Percentiles rank a stretch among this genome's conserved stretches.
phyloP scores from a whole-genome alignment of 1,140 invertebrate genomes.

The Latrodectus geometricus region DNA sequence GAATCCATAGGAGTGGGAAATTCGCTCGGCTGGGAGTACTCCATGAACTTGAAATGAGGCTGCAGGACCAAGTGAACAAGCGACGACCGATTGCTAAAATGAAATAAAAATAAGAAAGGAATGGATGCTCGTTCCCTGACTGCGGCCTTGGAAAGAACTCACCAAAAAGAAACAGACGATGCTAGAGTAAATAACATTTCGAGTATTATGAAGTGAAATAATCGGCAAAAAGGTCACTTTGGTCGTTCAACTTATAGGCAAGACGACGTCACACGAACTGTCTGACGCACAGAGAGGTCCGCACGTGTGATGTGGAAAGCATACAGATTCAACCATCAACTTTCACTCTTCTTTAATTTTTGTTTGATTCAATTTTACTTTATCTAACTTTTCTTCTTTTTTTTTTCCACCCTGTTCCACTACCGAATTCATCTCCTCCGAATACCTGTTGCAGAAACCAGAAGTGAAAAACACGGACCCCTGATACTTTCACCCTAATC shows the following conservation, averaged over 20 bases:
- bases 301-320: not conserved
- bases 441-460: too few species aligned
- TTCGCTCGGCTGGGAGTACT: too few species aligned
- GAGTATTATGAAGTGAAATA: constrained; percentile 6
- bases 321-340: not conserved
- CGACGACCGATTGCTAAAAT: constrained; percentile 3
- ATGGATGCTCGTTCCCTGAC: not conserved
- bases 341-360: not conserved
- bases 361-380: not conserved
- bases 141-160: not conserved
- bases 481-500: too few species aligned
- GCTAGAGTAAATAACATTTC: constrained; percentile 15
- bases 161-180: not conserved
- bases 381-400: not conserved
- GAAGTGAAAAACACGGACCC: too few species aligned
- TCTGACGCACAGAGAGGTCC: not conserved
- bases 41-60: too few species aligned
- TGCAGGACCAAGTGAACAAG: not conserved
- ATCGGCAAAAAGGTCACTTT: constrained; percentile 11
- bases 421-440: too few species aligned
- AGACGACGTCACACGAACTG: constrained; percentile 2
- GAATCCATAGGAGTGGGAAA: too few species aligned
- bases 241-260: constrained; percentile 8
- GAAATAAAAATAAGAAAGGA: constrained; percentile 3
- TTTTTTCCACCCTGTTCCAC: too few species aligned